A percentile compares a stretch with the other conserved stretches of the same genome.
These are phyloP conservation scores for Remorina albescens DNA, from an alignment of 2,797 vertebrate species.

Conservation along the genomic window DNA sequence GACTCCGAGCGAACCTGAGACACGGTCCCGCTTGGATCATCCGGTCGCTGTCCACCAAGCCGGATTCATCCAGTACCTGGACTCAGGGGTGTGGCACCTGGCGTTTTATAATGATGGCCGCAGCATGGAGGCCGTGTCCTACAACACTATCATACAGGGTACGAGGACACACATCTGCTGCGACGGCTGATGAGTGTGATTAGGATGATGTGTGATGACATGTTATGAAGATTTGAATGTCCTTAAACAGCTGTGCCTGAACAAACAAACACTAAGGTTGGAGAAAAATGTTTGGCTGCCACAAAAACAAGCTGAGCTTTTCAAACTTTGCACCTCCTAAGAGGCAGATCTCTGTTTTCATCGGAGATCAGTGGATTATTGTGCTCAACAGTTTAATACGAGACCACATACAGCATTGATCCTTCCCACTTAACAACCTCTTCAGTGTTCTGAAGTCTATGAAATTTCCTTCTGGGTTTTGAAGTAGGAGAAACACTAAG, in stretches of 20 bases:
- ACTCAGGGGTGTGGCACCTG: constrained; percentile 97
- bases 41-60: constrained; percentile 93
- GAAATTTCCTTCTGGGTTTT: constrained; percentile 77
- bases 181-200: constrained; percentile 47
- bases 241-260: constrained; percentile 58
- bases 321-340: constrained; percentile 39
- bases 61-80: constrained; percentile 97
- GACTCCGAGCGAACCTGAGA: constrained; percentile 85
- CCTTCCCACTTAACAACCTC: constrained; percentile 63
- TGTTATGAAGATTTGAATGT: constrained; percentile 67
- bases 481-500: constrained; percentile 66
- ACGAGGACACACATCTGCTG: constrained; percentile 57
- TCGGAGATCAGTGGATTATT: constrained; percentile 60
- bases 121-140: constrained; percentile 92
- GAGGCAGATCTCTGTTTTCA: constrained; percentile 46
- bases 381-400: constrained; percentile 55
- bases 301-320: constrained; percentile 54
- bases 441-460: constrained; percentile 71
- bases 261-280: constrained; percentile 30
- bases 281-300: constrained; percentile 20
- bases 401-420: constrained; percentile 70
- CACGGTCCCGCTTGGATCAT: constrained; percentile 84
- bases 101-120: constrained; percentile 98
- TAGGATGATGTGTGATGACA: constrained; percentile 64
- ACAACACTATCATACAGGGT: constrained; percentile 97